Base-by-base conservation (phyloP, 2,888 invertebrate genomes). In the Caenorhabditis plicata region DNA sequence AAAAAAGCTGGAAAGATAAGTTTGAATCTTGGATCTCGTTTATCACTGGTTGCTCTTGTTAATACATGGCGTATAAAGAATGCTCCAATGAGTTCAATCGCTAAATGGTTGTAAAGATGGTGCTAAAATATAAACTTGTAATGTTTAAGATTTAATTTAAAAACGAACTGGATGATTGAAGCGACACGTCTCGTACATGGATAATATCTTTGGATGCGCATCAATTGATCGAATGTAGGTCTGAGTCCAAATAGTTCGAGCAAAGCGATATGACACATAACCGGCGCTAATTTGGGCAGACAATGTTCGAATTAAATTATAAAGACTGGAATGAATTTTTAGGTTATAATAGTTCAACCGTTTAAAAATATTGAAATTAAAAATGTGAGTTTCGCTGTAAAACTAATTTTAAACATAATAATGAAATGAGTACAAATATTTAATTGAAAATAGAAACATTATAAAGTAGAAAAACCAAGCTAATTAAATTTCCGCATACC, bases 1-100 rank as follows among this genome's bases (percentile, higher is more conserved):
- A 58, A 58, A 19, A 58, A 48, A 2, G 58, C 52, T 11, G 58
- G 52, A 15, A 58, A 58, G 4, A 48, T 39, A 23, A 52, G 40
- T n/a, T 45, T 29, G 15, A 56, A 23, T 8, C 56, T 25, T 5
- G 50, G 42, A 32, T 51, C 56, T 13, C 50, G 40, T 7, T 35
- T 22, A n/a, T 51, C 46, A 5, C 50, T 25, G 8, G 53, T 58
- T 25, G 49, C 52, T 13, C 52, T 44, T 7, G 58, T 43, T 20
- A 58, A 31, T 20, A 58, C 58, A 41, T 58, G 58, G 2, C 58
- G 52, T 35, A 58, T 48, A 31, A 52, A 22, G 36, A 58, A 58
- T 7, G 52, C 49, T 26, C 58, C 58, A 25, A 58, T 36, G 22
- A 58, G 48, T 36, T 58, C 58, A 35, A 58, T 45, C 13, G 44